Conservation (phyloP, 2,888 invertebrate genomes). For the Brenthis hecate region DNA sequence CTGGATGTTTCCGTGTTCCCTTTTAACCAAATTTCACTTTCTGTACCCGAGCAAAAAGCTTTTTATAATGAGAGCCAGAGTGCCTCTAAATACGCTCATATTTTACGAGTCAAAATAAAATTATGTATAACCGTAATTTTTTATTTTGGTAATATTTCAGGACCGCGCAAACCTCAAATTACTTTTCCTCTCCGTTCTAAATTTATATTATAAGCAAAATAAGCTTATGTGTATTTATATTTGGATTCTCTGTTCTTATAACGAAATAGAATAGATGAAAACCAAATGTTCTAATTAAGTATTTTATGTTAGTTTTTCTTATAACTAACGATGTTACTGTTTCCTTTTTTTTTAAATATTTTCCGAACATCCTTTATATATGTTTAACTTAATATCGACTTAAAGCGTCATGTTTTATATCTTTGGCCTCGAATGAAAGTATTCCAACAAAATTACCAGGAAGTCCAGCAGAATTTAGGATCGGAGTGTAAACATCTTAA, state of each 20-base stretch:
- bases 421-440: conserved; percentile 13
- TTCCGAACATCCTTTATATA: not conserved
- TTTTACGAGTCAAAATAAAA: conserved; percentile 20
- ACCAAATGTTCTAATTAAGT: conserved; percentile 10
- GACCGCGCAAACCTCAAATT: not conserved
- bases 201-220: not conserved
- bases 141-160: conserved; percentile 15
- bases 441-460: conserved; percentile 28
- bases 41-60: conserved; percentile 24
- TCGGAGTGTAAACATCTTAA: conserved; percentile 39
- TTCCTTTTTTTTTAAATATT: no score
- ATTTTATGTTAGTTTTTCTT: no score
- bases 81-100: conserved; percentile 22
- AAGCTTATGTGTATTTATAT: not conserved
- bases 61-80: conserved; percentile 28
- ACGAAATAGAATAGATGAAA: not conserved
- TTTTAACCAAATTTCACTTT: conserved; percentile 36
- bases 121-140: conserved; percentile 16
- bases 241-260: not conserved
- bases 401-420: conserved; percentile 11
- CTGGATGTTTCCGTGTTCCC: conserved; percentile 28
- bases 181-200: not conserved
- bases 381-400: not conserved
- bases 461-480: conserved; percentile 33
- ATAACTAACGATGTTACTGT: no score